Percentiles rank a stretch among this genome's conserved stretches.
Conservation (phyloP, 2,888 invertebrate genomes). For the Cetonia aurata region DNA sequence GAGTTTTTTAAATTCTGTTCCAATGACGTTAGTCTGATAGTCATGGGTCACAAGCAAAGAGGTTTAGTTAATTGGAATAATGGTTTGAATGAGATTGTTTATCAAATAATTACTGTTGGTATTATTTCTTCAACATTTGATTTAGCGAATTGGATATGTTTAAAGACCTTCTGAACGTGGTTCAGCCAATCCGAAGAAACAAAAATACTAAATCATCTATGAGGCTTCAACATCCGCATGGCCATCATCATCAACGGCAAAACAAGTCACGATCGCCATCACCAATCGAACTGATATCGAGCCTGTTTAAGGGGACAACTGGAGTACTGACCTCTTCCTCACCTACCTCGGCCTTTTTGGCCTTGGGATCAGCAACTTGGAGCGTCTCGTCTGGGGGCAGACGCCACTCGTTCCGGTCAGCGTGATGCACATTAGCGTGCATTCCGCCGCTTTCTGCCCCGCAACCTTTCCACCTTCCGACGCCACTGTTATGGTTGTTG, state of each 20-base stretch:
- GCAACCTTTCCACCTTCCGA: conserved; percentile 66
- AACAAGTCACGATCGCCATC: no score
- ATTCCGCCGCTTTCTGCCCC: conserved; percentile 79
- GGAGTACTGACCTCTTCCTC: conserved; percentile 72
- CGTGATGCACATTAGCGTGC: conserved; percentile 91
- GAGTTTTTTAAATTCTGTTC: no score
- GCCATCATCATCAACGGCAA: no score
- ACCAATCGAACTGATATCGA: no score
- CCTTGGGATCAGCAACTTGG: conserved; percentile 90
- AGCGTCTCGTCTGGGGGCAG: conserved; percentile 93
- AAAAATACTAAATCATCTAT: neutral
- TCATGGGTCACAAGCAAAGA: no score
- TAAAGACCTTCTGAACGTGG: conserved; percentile 1
- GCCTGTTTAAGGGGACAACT: conserved; percentile 1
- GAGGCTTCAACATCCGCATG: no score
- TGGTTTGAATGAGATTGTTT: no score
- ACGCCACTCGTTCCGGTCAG: conserved; percentile 92
- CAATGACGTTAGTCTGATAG: no score
- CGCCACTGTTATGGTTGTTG: conserved; percentile 52
- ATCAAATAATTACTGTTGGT: no score
- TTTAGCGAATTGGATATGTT: no score
- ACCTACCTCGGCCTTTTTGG: conserved; percentile 78
- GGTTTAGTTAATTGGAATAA: no score
- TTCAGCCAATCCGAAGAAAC: neutral
- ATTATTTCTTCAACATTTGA: no score